These are phyloP conservation scores for Corythaixoides concolor DNA, from an alignment of 2,113 vertebrate genomes.

Conservation along the genomic window DNA sequence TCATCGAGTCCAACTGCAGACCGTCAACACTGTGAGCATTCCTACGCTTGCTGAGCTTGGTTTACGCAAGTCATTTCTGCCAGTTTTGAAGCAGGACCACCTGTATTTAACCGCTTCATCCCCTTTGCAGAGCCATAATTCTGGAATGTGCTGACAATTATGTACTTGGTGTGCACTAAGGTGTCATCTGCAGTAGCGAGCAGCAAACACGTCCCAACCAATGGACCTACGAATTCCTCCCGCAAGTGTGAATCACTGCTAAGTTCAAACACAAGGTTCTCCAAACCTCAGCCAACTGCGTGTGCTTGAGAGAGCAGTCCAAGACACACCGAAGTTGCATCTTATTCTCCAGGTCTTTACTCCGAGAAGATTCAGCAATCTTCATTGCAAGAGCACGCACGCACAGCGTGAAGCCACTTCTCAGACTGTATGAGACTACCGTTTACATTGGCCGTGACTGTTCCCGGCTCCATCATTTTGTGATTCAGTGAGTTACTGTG, in stretches of 20 bases:
- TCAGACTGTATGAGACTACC: neutral
- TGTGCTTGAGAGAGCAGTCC: neutral
- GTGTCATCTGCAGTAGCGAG: neutral
- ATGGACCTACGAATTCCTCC: neutral
- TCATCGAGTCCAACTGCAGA: too few species aligned
- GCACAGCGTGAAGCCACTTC: neutral
- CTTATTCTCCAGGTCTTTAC: neutral
- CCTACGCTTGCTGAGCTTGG: neutral
- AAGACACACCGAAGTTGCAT: neutral
- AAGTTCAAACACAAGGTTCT: neutral
- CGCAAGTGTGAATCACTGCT: neutral
- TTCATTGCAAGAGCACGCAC: neutral
- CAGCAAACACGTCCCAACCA: neutral
- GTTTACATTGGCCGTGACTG: neutral
- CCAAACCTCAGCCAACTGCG: neutral
- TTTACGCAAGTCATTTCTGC: neutral
- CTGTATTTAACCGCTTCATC: neutral
- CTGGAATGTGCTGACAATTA: neutral
- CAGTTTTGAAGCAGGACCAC: neutral
- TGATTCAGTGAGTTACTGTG: neutral
- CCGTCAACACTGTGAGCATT: neutral
- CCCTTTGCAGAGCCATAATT: neutral
- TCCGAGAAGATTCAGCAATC: neutral
- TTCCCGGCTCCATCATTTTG: neutral
- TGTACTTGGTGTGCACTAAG: neutral